A percentile compares a stretch with the other conserved stretches of the same genome.
Evolutionary conservation across 1,140 invertebrate species (phyloP).

Genomic region (Hestina assimilis): DNA sequence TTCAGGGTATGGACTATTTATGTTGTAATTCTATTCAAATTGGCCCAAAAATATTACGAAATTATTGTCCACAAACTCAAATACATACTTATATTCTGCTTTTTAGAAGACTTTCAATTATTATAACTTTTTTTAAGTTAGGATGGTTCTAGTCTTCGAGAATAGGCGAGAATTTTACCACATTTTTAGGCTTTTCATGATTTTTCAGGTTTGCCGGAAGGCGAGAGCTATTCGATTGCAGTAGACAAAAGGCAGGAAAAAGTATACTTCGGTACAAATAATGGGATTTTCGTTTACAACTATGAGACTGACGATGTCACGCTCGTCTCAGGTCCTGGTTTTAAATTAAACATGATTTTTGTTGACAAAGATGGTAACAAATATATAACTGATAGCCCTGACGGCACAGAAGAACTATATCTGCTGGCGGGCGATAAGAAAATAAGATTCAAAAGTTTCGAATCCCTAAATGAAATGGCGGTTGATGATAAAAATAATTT

Average conservation of each 20-base stretch:
- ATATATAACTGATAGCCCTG: slow-evolving; percentile 53
- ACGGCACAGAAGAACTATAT: slow-evolving; percentile 56
- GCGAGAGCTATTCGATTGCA: slow-evolving; percentile 54
- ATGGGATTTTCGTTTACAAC: slow-evolving; percentile 54
- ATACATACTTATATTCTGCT: too few species aligned
- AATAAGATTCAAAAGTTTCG: slow-evolving; percentile 45
- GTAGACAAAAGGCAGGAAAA: slow-evolving; percentile 48
- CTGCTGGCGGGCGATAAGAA: slow-evolving; percentile 47
- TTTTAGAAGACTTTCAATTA: too few species aligned
- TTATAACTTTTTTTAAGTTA: too few species aligned
- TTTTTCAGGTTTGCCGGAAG: slow-evolving; percentile 50
- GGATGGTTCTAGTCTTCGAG: too few species aligned
- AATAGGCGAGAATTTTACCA: too few species aligned
- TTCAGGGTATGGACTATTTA: too few species aligned
- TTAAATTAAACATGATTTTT: slow-evolving; percentile 55
- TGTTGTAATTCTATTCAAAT: too few species aligned
- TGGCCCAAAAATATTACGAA: too few species aligned
- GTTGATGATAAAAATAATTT: slow-evolving; percentile 62
- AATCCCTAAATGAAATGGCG: slow-evolving; percentile 52
- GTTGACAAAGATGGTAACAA: slow-evolving; percentile 62
- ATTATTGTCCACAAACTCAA: too few species aligned
- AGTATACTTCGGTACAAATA: slow-evolving; percentile 57
- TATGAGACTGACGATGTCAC: slow-evolving; percentile 46
- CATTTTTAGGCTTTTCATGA: too few species aligned
- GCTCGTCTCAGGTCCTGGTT: slow-evolving; percentile 36